phyloP scores from a whole-genome alignment of 2,797 vertebrate species.

The Scyliorhinus canicula region DNA sequence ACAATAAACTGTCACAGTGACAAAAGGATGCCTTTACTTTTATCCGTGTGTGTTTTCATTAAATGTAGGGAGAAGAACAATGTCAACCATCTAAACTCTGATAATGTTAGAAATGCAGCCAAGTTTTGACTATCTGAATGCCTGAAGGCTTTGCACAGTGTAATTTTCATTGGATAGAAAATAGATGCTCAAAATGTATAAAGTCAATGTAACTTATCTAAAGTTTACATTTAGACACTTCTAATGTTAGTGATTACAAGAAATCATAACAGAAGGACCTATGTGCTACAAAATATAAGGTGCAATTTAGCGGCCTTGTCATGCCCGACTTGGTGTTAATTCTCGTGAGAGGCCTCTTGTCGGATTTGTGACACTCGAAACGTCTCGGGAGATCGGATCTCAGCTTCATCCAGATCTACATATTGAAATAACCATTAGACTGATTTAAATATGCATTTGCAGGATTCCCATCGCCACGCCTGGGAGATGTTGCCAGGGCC shows the following conservation, averaged over 20 bases:
- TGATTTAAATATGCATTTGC: no score
- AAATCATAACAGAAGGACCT: background rate
- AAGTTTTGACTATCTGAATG: background rate
- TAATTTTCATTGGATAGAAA: background rate
- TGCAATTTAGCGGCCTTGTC: no score
- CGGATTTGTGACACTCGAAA: no score
- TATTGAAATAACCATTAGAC: no score
- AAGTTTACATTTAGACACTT: background rate
- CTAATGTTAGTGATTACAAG: background rate
- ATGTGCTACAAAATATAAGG: background rate
- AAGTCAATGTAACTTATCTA: background rate
- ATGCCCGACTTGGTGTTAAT: no score
- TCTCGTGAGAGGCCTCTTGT: no score
- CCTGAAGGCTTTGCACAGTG: background rate
- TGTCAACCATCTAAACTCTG: background rate
- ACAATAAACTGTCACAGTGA: slow-evolving; percentile 3
- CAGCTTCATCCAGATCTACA: no score
- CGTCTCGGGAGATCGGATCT: no score
- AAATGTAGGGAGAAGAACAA: background rate
- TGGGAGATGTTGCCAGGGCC: no score
- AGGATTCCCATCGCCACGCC: no score
- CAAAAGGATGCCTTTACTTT: background rate
- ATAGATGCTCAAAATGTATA: background rate
- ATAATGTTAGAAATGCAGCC: background rate
- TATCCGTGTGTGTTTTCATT: slow-evolving; percentile 5